Percentiles rank a stretch among this genome's conserved stretches.
Conservation (phyloP, 2,888 invertebrate genomes). For the Euplexia lucipara region DNA sequence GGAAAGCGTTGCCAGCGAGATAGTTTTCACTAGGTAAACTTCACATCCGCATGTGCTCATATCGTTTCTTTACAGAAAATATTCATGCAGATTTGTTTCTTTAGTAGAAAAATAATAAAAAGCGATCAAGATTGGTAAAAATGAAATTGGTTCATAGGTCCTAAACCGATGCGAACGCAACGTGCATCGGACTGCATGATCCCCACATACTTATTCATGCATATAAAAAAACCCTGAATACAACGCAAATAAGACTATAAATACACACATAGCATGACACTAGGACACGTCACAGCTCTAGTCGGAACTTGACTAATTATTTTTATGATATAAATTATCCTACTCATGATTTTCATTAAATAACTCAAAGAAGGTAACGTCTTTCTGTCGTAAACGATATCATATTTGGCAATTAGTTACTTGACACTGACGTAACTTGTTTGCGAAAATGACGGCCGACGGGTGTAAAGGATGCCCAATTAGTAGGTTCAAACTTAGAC, state of each 20-base stretch:
- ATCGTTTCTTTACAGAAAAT: background rate
- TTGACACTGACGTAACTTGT: background rate
- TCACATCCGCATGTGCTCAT: no score
- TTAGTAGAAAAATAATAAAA: background rate
- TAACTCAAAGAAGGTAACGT: conserved; percentile 6
- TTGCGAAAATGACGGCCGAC: background rate
- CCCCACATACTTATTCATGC: conserved; percentile 36
- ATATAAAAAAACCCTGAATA: conserved; percentile 44
- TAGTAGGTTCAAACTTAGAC: background rate
- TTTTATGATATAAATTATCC: conserved; percentile 23
- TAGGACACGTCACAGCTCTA: conserved; percentile 39
- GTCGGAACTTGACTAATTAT: conserved; percentile 45
- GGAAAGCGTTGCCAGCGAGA: background rate
- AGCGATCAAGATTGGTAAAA: background rate
- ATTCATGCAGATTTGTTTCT: background rate
- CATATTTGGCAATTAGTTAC: conserved; percentile 3
- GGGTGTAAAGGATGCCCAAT: conserved; percentile 3
- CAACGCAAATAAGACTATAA: conserved; percentile 40
- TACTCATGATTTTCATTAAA: conserved; percentile 25
- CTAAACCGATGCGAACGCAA: conserved; percentile 13
- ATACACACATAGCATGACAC: conserved; percentile 30
- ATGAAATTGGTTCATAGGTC: background rate
- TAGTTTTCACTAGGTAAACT: background rate
- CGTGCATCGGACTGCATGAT: conserved; percentile 9
- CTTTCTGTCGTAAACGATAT: background rate